Evolutionary conservation across 1,140 invertebrate genomes (phyloP), one percentile per base, ranked within the genome.

Genomic region (Hylaeus volcanicus): DNA sequence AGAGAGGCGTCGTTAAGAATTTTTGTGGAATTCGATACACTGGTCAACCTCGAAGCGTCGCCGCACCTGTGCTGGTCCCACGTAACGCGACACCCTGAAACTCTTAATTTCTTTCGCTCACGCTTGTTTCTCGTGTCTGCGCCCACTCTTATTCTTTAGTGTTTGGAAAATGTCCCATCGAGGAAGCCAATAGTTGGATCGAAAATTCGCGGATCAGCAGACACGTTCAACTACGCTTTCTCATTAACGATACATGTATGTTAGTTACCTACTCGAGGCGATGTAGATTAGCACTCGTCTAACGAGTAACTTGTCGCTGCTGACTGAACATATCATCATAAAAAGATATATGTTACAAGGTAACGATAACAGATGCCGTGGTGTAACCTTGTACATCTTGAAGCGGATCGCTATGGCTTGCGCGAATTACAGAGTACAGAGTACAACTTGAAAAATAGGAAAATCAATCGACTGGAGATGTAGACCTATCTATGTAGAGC

Each of bases 21-120:
- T 89, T 87, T 87, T 89, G 63, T 76, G 86, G 88, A 89, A 89
- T 79, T 79, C 83, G 81, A 89, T 89, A 89, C 74, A 87, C 83
- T 78, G 81, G 88, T 88, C 85, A 89, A 60, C 88, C 88, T 89
- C 88, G 88, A 78, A 80, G 77, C 75, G 79, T 79, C 79, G 79
- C 82, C 79, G 74, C 87, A 88, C 84, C 86, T 88, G 87, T 78
- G 69, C 66, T 72, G 53, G 75, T n/a, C 37, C 80, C 79, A 58
- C 51, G 85, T 87, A 87, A 87, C 64, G 45, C 48, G 75, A 89
- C 76, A 87, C 71, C 56, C 71, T 83, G 87, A 79, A 88, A 88
- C 79, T 45, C 26, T 65, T 48, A 73, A 26, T 75, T 88, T 79
- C 79, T 83, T 85, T 79, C 76, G 56, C 55, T 63, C 43, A 4